phyloP scores from a whole-genome alignment of 1,140 invertebrate genomes.

The Elymnias hypermnestra region DNA sequence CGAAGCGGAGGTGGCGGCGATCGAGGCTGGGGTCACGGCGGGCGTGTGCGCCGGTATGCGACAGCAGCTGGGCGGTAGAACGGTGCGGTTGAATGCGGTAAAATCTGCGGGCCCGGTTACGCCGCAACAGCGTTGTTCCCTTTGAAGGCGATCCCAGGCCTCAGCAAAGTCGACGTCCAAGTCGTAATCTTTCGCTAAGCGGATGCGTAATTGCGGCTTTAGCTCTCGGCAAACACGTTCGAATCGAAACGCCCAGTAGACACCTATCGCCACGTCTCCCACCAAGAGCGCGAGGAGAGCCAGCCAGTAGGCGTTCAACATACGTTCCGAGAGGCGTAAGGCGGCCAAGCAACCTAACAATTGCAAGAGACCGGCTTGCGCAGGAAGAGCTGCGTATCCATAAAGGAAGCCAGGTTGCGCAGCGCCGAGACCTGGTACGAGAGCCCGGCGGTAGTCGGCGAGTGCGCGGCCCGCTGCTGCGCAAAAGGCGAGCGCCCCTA shows the following conservation, averaged over 20 bases:
- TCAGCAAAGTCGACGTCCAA: slow-evolving; percentile 83
- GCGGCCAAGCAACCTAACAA: slow-evolving; percentile 89
- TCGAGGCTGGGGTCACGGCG: slow-evolving; percentile 73
- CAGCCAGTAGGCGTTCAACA: slow-evolving; percentile 91
- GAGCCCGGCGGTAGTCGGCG: slow-evolving; percentile 81
- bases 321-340: slow-evolving; percentile 84
- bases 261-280: slow-evolving; percentile 88
- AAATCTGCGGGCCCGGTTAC: slow-evolving; percentile 83
- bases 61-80: slow-evolving; percentile 76
- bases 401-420: slow-evolving; percentile 89
- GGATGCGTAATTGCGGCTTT: slow-evolving; percentile 79
- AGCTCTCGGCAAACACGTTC: slow-evolving; percentile 85
- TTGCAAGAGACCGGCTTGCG: slow-evolving; percentile 83
- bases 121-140: slow-evolving; percentile 87
- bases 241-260: slow-evolving; percentile 91
- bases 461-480: slow-evolving; percentile 85
- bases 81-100: slow-evolving; percentile 57
- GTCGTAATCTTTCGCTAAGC: slow-evolving; percentile 81
- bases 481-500: slow-evolving; percentile 87
- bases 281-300: slow-evolving; percentile 86
- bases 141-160: slow-evolving; percentile 88
- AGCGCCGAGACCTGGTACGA: slow-evolving; percentile 84
- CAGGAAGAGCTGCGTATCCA: slow-evolving; percentile 86
- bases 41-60: slow-evolving; percentile 61
- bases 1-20: slow-evolving; percentile 80